phyloP scores from a whole-genome alignment of 2,113 vertebrate species.

The Nanorana parkeri region DNA sequence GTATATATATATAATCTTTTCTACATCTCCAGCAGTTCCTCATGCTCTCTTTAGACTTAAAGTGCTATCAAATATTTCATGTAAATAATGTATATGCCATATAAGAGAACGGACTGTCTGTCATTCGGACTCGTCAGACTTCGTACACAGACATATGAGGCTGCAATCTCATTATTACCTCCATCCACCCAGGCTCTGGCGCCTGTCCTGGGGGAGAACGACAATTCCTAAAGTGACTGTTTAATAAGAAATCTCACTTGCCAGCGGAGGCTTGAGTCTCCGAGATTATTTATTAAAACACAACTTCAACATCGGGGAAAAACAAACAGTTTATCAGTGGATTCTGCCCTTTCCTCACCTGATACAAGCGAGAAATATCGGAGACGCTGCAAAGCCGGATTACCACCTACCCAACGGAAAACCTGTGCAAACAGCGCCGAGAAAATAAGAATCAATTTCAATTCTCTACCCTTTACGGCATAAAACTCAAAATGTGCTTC shows the following conservation, averaged over 20 bases:
- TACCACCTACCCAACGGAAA: no score
- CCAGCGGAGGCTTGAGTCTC: neutral
- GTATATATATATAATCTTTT: no score
- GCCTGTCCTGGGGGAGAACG: constrained; percentile 6
- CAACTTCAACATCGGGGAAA: neutral
- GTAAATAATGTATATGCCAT: neutral
- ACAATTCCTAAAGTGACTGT: constrained; percentile 4
- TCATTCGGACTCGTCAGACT: neutral
- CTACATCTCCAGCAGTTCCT: no score
- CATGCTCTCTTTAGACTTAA: no score
- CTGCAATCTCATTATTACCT: constrained; percentile 27
- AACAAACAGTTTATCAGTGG: neutral
- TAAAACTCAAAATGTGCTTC: no score
- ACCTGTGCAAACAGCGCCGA: no score
- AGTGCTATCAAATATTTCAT: neutral
- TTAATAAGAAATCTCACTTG: constrained; percentile 26
- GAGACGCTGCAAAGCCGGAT: no score
- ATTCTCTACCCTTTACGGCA: no score
- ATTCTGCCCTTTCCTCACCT: neutral
- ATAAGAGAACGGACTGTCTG: neutral
- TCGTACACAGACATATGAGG: neutral
- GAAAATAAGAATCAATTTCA: no score
- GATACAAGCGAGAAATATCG: no score
- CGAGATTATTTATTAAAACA: constrained; percentile 21
- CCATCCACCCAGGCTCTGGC: neutral